phyloP scores from a whole-genome alignment of 2,113 vertebrate genomes.

The Macrotus californicus region DNA sequence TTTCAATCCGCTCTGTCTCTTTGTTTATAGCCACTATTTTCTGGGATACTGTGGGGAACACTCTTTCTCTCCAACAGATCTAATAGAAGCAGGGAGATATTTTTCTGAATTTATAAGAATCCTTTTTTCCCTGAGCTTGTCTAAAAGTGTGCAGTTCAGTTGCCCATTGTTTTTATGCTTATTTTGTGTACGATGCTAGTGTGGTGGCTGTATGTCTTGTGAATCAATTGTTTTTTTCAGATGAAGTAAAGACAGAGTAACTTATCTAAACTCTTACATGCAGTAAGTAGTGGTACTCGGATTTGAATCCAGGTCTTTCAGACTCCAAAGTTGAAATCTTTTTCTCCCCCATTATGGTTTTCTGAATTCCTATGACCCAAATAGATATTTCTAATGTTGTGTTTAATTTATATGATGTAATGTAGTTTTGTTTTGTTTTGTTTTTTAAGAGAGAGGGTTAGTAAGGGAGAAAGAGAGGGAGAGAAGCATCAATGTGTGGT shows the following conservation, averaged over 20 bases:
- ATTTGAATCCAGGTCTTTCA: background rate
- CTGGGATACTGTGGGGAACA: slow-evolving; percentile 13
- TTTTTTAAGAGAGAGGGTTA: no score
- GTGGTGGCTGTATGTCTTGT: background rate
- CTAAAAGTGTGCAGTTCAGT: slow-evolving; percentile 16
- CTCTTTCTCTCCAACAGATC: slow-evolving; percentile 4
- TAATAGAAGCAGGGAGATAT: slow-evolving; percentile 36
- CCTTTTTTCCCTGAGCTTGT: background rate
- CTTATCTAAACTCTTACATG: background rate
- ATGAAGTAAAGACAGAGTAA: background rate
- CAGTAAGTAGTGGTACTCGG: background rate
- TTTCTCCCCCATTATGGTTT: background rate
- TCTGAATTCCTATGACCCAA: background rate
- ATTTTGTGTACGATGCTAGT: slow-evolving; percentile 19
- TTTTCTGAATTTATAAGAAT: slow-evolving; percentile 46
- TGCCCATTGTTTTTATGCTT: slow-evolving; percentile 9
- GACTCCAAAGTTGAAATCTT: background rate
- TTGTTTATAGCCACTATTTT: slow-evolving; percentile 59
- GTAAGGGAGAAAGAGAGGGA: no score
- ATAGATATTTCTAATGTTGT: background rate
- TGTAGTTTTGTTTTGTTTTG: background rate
- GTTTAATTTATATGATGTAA: background rate
- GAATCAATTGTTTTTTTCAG: background rate
- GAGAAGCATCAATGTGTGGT: no score
- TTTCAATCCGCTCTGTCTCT: slow-evolving; percentile 45